Conservation (phyloP, 2,113 vertebrate genomes). For the Heloderma charlesbogerti region DNA sequence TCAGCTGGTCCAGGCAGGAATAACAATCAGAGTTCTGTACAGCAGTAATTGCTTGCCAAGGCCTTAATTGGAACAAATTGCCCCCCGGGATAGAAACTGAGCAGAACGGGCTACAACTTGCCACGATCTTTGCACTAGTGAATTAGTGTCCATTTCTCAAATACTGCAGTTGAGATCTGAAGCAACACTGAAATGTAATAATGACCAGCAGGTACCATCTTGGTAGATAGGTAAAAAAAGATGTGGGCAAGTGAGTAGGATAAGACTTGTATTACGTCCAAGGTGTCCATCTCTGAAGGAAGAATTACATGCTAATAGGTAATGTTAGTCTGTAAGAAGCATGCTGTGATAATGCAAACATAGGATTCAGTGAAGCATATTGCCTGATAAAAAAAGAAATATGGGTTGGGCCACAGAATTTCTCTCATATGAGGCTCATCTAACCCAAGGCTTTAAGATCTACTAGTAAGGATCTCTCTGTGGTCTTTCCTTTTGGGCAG, state of each 20-base stretch:
- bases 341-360: neutral
- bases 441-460: too few relatives aligned
- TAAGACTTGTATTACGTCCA: too few relatives aligned
- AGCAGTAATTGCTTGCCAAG: slow-evolving; percentile 58
- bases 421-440: too few relatives aligned
- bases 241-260: neutral
- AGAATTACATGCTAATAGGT: neutral
- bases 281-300: slow-evolving; percentile 10
- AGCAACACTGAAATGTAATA: neutral
- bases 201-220: slow-evolving; percentile 11
- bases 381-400: too few relatives aligned
- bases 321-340: neutral
- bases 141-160: slow-evolving; percentile 43
- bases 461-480: too few relatives aligned
- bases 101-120: slow-evolving; percentile 54
- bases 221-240: neutral
- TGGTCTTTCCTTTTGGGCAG: too few relatives aligned
- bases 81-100: slow-evolving; percentile 35
- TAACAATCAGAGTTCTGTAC: slow-evolving; percentile 67
- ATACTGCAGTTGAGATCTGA: neutral
- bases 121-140: slow-evolving; percentile 53
- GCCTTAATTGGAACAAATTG: slow-evolving; percentile 63
- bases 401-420: too few relatives aligned
- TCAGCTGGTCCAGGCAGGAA: slow-evolving; percentile 57
- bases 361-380: too few relatives aligned